Evolutionary conservation across 2,797 vertebrate genomes (phyloP).

Genomic region (Propithecus deckenii): DNA sequence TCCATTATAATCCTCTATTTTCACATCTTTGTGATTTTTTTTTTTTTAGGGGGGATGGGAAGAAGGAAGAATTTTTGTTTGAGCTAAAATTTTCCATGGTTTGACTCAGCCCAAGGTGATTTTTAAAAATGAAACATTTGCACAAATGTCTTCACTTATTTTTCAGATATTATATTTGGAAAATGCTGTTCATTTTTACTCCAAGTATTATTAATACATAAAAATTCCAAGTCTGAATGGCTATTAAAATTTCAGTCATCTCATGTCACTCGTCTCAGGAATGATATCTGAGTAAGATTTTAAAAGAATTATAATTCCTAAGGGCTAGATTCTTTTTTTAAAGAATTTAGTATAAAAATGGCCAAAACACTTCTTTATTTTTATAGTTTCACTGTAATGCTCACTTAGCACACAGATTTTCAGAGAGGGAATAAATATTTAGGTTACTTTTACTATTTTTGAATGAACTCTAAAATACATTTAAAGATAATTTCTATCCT

Average conservation of each 20-base stretch:
- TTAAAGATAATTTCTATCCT: slow-evolving; percentile 23
- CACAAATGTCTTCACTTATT: slow-evolving; percentile 61
- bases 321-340: slow-evolving; percentile 34
- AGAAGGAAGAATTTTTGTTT: slow-evolving; percentile 50
- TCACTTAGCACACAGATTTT: slow-evolving; percentile 34
- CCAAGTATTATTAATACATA: slow-evolving; percentile 58
- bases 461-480: slow-evolving; percentile 21
- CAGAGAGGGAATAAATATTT: slow-evolving; percentile 48
- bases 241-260: slow-evolving; percentile 46
- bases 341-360: neutral
- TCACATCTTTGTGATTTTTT: slow-evolving; percentile 60
- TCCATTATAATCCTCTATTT: slow-evolving; percentile 69
- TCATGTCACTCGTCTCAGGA: neutral
- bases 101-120: slow-evolving; percentile 65
- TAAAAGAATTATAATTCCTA: slow-evolving; percentile 38
- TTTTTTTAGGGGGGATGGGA: neutral
- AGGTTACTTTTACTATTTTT: slow-evolving; percentile 2
- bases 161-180: slow-evolving; percentile 58
- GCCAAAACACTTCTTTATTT: slow-evolving; percentile 46
- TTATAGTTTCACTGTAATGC: slow-evolving; percentile 23
- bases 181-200: slow-evolving; percentile 52
- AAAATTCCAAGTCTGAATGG: slow-evolving; percentile 30
- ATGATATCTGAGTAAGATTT: slow-evolving; percentile 43
- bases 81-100: slow-evolving; percentile 69
- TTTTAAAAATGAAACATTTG: slow-evolving; percentile 61